Evolutionary conservation across 2,888 invertebrate species (phyloP), one percentile per base, ranked within the genome.

Genomic region (Mactromeris polynyma): DNA sequence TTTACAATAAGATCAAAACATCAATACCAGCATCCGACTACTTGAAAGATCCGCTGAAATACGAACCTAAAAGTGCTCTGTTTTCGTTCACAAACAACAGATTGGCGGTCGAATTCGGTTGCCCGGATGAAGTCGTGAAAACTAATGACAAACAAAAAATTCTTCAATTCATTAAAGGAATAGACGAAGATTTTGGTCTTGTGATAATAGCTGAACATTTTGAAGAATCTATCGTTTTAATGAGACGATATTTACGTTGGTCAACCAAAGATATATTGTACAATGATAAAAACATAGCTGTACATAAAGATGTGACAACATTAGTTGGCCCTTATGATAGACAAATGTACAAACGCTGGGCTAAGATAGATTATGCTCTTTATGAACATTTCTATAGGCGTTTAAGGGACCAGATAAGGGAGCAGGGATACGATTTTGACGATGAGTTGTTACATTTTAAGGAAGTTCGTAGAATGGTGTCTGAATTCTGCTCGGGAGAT

Each of bases 161-260:
- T 58, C 26, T 81, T 7, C 54, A 85, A 3, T 92, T 90, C 73
- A 89, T 93, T 58, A 85, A 86, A 42, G 42, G 85, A 7, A 36
- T 90, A 46, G 90, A 91, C 31, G 31, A 86, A 78, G 91, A 91
- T 21, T 93, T 93, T 36, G 79, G 86, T 36, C 86, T 93, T 26
- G 91, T 93, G 4, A 91, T 93, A 21, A 90, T 93, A 17, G 90
- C 91, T 26, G 92, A 93, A 36, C 86, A 90, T 78, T 93, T 93
- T 69, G 90, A 92, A 51, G 93, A 93, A 85, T 93, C 93, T 21
- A 64, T 93, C 1, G 79, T 93, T 33, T 58, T 93, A n/a, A 58
- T 93, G 69, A 86, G 90, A 58, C 80, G 92, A 26, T 89, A 86
- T 80, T 51, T 93, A 11, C 91, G 89, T 40, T 93, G 93, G 92